These are phyloP conservation scores for Lasioglossum figueresi DNA, from an alignment of 2,888 invertebrate genomes.

Conservation along the genomic window DNA sequence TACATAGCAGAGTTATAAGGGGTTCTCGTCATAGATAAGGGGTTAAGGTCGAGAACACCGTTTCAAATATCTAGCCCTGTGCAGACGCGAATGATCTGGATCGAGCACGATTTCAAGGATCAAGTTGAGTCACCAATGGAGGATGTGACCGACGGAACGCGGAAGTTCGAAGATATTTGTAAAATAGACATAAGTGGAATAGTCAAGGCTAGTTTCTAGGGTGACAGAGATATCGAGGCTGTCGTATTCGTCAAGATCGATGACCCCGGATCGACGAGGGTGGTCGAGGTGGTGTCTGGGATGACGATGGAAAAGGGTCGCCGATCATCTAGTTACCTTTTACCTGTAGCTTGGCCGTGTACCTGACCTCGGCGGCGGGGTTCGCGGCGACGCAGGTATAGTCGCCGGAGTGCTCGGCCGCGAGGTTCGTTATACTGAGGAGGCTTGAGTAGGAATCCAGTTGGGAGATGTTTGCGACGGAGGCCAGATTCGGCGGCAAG, in stretches of 20 bases:
- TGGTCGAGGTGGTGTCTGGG: conserved; percentile 28
- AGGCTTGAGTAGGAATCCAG: conserved; percentile 91
- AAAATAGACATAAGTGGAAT: no score
- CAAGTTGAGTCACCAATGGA: not conserved
- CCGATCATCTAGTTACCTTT: conserved; percentile 88
- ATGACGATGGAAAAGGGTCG: conserved; percentile 72
- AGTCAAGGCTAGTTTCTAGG: not conserved
- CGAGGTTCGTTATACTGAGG: conserved; percentile 91
- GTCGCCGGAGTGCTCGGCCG: conserved; percentile 90
- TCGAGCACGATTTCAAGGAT: not conserved
- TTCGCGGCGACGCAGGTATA: conserved; percentile 92
- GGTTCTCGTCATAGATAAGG: not conserved
- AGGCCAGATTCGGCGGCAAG: conserved; percentile 87
- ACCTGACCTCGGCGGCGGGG: conserved; percentile 91
- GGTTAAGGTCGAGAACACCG: not conserved
- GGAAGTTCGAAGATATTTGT: not conserved
- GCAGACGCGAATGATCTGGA: not conserved
- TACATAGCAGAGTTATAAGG: no score
- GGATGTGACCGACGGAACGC: not conserved
- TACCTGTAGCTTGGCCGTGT: conserved; percentile 91
- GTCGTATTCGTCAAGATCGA: conserved; percentile 50
- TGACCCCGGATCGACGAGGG: conserved; percentile 4
- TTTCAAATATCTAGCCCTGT: conserved; percentile 6
- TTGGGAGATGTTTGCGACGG: conserved; percentile 88
- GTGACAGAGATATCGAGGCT: not conserved